Evolutionary conservation across 2,888 invertebrate species (phyloP).

Genomic region (Apocheima hispidaria): DNA sequence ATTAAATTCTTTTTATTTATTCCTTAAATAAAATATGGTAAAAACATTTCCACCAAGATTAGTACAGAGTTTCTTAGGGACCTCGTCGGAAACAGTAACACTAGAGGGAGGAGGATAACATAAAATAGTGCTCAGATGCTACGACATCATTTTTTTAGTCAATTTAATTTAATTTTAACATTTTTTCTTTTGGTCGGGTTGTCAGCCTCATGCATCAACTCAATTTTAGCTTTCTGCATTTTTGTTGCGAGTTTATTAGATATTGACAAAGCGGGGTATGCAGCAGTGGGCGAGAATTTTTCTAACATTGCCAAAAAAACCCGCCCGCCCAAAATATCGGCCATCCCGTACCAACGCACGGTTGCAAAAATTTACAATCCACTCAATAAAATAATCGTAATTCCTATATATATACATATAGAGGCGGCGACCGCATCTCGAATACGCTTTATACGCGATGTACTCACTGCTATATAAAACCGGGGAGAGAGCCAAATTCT

Average conservation of each 20-base stretch:
- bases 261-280: constrained; percentile 49
- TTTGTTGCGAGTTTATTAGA: constrained; percentile 35
- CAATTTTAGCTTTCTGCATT: constrained; percentile 24
- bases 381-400: constrained; percentile 83
- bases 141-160: neutral
- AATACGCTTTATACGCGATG: constrained; percentile 84
- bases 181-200: neutral
- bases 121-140: too few species aligned
- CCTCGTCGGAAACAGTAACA: too few species aligned
- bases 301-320: constrained; percentile 60
- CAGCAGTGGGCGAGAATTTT: constrained; percentile 56
- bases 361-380: constrained; percentile 81
- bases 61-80: too few species aligned
- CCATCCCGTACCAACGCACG: constrained; percentile 60
- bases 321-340: constrained; percentile 64
- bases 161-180: too few species aligned
- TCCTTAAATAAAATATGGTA: too few species aligned
- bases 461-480: constrained; percentile 86
- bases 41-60: too few species aligned
- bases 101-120: too few species aligned
- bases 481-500: constrained; percentile 88
- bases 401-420: constrained; percentile 82
- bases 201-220: constrained; percentile 3
- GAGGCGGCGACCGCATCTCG: constrained; percentile 78
- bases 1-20: too few species aligned